These are phyloP conservation scores for Macrostomum lignano DNA, from an alignment of 1,140 invertebrate genomes.

Conservation along the genomic window DNA sequence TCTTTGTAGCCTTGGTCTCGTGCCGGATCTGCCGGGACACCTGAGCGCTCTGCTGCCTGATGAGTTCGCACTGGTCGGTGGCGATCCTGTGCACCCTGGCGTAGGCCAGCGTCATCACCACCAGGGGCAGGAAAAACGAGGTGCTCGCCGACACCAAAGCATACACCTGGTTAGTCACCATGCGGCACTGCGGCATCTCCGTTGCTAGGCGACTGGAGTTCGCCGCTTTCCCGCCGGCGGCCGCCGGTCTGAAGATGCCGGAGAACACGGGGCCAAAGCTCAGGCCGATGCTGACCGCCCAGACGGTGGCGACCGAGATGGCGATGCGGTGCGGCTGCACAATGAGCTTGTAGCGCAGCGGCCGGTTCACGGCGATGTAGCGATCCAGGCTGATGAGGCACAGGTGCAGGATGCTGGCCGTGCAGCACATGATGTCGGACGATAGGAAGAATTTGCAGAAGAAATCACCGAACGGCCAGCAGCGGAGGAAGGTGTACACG, in stretches of 20 bases:
- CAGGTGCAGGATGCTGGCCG: slow-evolving; percentile 62
- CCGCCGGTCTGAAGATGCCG: slow-evolving; percentile 44
- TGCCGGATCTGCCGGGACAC: background rate
- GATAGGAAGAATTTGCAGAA: slow-evolving; percentile 29
- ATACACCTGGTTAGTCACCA: slow-evolving; percentile 56
- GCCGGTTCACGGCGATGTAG: slow-evolving; percentile 64
- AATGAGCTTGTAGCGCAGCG: slow-evolving; percentile 39
- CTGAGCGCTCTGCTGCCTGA: slow-evolving; percentile 8
- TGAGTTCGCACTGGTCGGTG: slow-evolving; percentile 13
- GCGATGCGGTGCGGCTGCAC: slow-evolving; percentile 36
- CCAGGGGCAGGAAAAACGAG: slow-evolving; percentile 57
- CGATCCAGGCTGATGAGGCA: slow-evolving; percentile 60
- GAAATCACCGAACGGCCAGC: slow-evolving; percentile 2
- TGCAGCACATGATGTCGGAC: slow-evolving; percentile 37
- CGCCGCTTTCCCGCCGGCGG: slow-evolving; percentile 18
- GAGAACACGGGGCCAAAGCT: slow-evolving; percentile 55
- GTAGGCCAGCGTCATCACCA: slow-evolving; percentile 59
- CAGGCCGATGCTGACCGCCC: slow-evolving; percentile 58
- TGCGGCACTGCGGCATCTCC: too few species aligned
- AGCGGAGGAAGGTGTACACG: slow-evolving; percentile 8
- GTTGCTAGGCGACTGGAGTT: slow-evolving; percentile 29
- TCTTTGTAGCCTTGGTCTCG: slow-evolving; percentile 5
- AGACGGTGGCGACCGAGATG: slow-evolving; percentile 52
- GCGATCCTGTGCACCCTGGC: slow-evolving; percentile 45
- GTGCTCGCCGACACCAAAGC: slow-evolving; percentile 40